phyloP scores from a whole-genome alignment of 2,888 invertebrate species.

The Sarcophaga variegata region DNA sequence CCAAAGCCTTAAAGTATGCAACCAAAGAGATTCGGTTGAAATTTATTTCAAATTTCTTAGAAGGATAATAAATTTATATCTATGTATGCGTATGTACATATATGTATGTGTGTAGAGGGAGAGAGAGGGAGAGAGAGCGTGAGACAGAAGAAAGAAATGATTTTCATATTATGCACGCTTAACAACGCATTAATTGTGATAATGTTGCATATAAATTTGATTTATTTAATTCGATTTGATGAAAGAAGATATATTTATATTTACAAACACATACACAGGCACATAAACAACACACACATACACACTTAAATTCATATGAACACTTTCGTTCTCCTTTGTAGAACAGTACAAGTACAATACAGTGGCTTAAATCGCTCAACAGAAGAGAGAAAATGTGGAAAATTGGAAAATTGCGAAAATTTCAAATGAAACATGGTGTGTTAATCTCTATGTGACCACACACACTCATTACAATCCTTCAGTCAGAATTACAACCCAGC shows the following conservation, averaged over 20 bases:
- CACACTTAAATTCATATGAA: neutral
- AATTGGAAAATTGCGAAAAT: too few relatives aligned
- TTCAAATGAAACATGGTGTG: too few relatives aligned
- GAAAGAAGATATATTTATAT: neutral
- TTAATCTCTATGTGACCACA: too few relatives aligned
- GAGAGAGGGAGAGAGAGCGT: neutral
- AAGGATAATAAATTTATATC: neutral
- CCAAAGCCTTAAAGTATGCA: neutral
- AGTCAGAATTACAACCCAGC: too few relatives aligned
- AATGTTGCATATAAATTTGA: conserved; percentile 58
- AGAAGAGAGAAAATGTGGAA: too few relatives aligned
- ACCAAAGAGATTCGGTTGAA: neutral
- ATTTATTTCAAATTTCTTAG: too few relatives aligned
- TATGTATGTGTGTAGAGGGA: neutral
- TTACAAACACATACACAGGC: neutral
- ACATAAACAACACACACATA: too few relatives aligned
- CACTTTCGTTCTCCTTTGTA: too few relatives aligned
- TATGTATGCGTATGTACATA: neutral
- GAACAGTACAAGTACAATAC: too few relatives aligned
- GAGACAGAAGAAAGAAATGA: neutral
- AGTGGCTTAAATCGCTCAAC: too few relatives aligned
- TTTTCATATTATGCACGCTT: conserved; percentile 33
- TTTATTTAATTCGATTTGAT: conserved; percentile 60
- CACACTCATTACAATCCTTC: too few relatives aligned
- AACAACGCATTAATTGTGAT: conserved; percentile 44